phyloP scores from a whole-genome alignment of 2,113 vertebrate species.

The Lepisosteus oculatus region DNA sequence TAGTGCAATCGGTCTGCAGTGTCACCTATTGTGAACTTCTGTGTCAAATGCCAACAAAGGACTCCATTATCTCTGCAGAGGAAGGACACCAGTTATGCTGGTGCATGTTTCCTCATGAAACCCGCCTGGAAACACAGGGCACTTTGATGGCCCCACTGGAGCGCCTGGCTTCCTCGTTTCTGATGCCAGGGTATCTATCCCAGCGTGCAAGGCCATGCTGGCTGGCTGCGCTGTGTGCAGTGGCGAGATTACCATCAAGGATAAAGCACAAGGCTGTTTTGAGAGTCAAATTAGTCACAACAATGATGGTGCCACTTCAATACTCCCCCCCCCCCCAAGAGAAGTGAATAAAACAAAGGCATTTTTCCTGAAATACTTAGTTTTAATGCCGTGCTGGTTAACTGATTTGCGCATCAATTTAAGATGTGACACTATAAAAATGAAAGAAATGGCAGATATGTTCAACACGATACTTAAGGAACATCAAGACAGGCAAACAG shows the following conservation, averaged over 20 bases:
- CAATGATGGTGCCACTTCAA: no score
- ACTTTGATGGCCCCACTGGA: not conserved
- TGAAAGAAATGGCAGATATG: no score
- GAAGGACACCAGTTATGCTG: not conserved
- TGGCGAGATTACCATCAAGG: slow-evolving; percentile 38
- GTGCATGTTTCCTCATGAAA: slow-evolving; percentile 8
- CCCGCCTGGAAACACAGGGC: not conserved
- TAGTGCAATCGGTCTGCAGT: not conserved
- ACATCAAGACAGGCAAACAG: no score
- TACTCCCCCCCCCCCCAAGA: no score
- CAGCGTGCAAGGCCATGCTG: slow-evolving; percentile 36
- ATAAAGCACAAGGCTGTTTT: slow-evolving; percentile 43
- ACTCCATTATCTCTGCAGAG: not conserved
- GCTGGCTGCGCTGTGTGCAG: slow-evolving; percentile 25
- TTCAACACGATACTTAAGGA: no score
- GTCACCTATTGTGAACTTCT: not conserved
- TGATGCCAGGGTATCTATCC: slow-evolving; percentile 36
- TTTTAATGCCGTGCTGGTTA: no score
- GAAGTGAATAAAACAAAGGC: no score
- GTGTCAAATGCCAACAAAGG: not conserved
- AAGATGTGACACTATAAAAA: no score
- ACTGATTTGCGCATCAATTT: no score
- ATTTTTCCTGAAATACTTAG: no score
- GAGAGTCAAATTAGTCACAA: slow-evolving; percentile 52
- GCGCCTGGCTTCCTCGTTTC: slow-evolving; percentile 42